Conservation (phyloP, 2,113 vertebrate genomes). For the Nesogale talazaci region DNA sequence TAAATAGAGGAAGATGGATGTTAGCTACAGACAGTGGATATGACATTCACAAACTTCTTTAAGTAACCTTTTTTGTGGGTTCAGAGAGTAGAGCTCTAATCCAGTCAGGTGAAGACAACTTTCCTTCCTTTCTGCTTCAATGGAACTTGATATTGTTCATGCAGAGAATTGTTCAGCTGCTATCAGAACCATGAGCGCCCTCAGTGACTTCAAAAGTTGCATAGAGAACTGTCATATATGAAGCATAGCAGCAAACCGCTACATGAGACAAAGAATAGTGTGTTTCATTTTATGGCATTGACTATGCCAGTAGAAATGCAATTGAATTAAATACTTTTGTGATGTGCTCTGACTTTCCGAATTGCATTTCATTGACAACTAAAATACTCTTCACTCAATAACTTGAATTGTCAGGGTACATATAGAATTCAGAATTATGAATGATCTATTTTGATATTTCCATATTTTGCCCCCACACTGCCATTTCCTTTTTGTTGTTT, state of each 20-base stretch:
- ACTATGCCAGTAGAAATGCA: constrained; percentile 67
- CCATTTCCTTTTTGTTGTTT: neutral
- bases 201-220: neutral
- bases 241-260: constrained; percentile 29
- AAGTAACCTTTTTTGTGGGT: neutral
- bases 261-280: constrained; percentile 67
- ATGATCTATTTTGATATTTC: constrained; percentile 7
- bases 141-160: constrained; percentile 41
- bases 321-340: constrained; percentile 73
- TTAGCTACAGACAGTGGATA: neutral
- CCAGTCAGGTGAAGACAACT: neutral
- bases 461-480: neutral
- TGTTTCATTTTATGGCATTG: constrained; percentile 77
- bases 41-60: constrained; percentile 9
- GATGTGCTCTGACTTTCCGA: constrained; percentile 67
- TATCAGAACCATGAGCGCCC: neutral
- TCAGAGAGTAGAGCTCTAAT: constrained; percentile 10
- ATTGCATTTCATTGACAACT: constrained; percentile 75
- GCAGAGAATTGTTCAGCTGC: constrained; percentile 22
- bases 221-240: constrained; percentile 41
- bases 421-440: constrained; percentile 66
- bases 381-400: constrained; percentile 59
- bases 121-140: constrained; percentile 24
- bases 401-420: constrained; percentile 55
- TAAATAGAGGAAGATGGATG: neutral